Percentiles rank a stretch among this genome's conserved stretches.
Conservation (phyloP, 2,888 invertebrate genomes). For the Stenoptilia bipunctidactyla region DNA sequence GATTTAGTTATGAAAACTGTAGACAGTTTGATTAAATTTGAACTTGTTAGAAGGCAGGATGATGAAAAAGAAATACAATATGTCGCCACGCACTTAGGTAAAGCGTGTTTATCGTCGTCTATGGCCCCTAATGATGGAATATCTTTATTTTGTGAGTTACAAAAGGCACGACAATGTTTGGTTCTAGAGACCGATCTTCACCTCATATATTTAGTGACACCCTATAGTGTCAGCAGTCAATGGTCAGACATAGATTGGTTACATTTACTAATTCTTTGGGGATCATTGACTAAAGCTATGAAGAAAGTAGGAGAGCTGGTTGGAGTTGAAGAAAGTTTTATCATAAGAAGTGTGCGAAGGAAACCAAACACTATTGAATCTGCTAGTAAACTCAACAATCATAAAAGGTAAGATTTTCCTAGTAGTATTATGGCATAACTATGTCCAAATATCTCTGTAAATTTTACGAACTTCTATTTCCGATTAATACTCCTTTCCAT, state of each 20-base stretch:
- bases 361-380: slow-evolving; percentile 69
- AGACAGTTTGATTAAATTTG: slow-evolving; percentile 81
- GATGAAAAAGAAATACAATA: slow-evolving; percentile 64
- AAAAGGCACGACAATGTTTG: slow-evolving; percentile 89
- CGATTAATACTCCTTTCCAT: too few relatives aligned
- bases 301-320: slow-evolving; percentile 90
- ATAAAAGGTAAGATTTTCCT: slow-evolving; percentile 70
- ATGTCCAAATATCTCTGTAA: too few relatives aligned
- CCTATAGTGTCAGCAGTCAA: slow-evolving; percentile 87
- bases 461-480: too few relatives aligned
- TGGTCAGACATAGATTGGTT: slow-evolving; percentile 87
- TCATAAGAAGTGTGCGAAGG: slow-evolving; percentile 82
- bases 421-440: too few relatives aligned
- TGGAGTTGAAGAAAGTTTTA: slow-evolving; percentile 88
- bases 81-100: slow-evolving; percentile 87
- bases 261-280: slow-evolving; percentile 84
- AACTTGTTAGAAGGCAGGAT: slow-evolving; percentile 80
- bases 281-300: slow-evolving; percentile 81
- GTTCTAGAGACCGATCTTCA: slow-evolving; percentile 96
- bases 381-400: slow-evolving; percentile 70
- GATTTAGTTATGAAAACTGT: slow-evolving; percentile 66
- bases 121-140: slow-evolving; percentile 96
- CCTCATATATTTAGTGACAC: slow-evolving; percentile 95
- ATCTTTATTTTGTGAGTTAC: slow-evolving; percentile 88
- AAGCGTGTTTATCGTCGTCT: slow-evolving; percentile 93